Conservation (phyloP, 2,888 invertebrate species). For the Priapulus caudatus region DNA sequence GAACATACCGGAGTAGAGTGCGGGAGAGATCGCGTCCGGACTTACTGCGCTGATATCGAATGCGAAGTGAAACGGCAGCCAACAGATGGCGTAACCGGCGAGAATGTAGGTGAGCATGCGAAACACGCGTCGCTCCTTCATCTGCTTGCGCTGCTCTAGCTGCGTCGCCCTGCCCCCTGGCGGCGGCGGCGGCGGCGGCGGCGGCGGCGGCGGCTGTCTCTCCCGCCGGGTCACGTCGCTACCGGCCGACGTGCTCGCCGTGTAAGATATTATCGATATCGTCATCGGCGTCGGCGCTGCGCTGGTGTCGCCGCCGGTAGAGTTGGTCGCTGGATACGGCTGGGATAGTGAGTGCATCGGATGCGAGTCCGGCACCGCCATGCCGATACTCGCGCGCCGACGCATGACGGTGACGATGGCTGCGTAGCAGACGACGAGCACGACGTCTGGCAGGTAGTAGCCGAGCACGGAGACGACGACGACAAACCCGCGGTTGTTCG, state of each 20-base stretch:
- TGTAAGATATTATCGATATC: neutral
- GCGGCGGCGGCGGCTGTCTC: neutral
- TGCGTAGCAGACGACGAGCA: conserved; percentile 29
- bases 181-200: neutral
- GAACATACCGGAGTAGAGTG: neutral
- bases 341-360: neutral
- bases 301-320: neutral
- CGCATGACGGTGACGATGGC: conserved; percentile 26
- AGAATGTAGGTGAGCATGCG: neutral
- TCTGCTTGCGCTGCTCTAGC: neutral
- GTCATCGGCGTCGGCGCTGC: neutral
- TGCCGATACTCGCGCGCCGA: conserved; percentile 15
- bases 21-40: neutral
- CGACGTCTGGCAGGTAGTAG: conserved; percentile 28
- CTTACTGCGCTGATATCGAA: neutral
- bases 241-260: neutral
- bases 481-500: conserved; percentile 29
- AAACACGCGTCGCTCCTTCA: neutral
- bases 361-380: too few species aligned
- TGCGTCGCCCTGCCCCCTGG: too few species aligned
- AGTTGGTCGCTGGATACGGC: neutral
- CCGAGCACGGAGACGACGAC: conserved; percentile 31
- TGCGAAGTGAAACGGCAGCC: neutral
- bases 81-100: neutral
- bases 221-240: neutral